Conservation (phyloP, 2,888 invertebrate genomes). For the Venusia cambrica region DNA sequence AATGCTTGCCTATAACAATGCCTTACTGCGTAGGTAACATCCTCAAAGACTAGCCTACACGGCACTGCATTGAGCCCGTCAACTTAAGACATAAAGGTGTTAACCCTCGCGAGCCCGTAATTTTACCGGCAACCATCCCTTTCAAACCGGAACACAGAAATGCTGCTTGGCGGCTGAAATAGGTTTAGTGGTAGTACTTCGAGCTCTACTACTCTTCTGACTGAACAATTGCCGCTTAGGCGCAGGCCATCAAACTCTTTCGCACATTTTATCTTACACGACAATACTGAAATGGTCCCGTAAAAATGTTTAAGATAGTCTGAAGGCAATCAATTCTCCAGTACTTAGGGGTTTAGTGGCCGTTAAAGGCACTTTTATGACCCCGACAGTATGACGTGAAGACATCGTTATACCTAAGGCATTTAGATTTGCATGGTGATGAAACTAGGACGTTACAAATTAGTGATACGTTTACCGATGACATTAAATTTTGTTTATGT, state of each 20-base stretch:
- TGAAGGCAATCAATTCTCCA: conserved; percentile 47
- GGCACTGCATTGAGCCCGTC: too few relatives aligned
- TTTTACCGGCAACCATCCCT: not conserved
- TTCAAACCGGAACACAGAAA: too few relatives aligned
- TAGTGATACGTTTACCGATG: conserved; percentile 1
- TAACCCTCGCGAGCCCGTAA: too few relatives aligned
- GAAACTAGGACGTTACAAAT: not conserved
- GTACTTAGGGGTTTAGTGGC: conserved; percentile 47
- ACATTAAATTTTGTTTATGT: too few relatives aligned
- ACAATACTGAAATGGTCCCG: conserved; percentile 32
- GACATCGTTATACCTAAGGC: conserved; percentile 12
- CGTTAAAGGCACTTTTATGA: conserved; percentile 32
- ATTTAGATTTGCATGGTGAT: conserved; percentile 12
- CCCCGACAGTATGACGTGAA: conserved; percentile 20
- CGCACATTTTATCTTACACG: conserved; percentile 26
- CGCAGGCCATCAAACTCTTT: conserved; percentile 29
- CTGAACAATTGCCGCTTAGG: too few relatives aligned
- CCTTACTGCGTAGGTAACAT: too few relatives aligned
- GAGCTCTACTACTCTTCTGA: too few relatives aligned
- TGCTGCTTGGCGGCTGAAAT: too few relatives aligned
- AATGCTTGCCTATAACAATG: too few relatives aligned
- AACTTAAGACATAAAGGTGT: too few relatives aligned
- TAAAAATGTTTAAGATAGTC: conserved; percentile 51
- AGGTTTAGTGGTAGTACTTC: too few relatives aligned
- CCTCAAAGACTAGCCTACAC: too few relatives aligned